phyloP scores from a whole-genome alignment of 35 echinoderm and acorn worm species.

The Lytechinus variegatus region DNA sequence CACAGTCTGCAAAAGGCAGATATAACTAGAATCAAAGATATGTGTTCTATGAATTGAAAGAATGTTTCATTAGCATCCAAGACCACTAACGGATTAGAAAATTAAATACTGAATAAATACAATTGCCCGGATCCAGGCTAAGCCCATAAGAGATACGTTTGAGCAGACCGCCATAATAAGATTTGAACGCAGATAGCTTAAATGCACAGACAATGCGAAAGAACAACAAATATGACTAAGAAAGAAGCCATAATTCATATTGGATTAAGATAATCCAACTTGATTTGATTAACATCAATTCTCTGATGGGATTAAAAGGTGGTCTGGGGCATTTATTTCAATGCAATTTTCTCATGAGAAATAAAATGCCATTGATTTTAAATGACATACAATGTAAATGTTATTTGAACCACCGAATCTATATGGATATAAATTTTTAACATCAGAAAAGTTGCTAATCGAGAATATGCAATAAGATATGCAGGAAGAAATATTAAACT shows the following conservation, averaged over 20 bases:
- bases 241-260: not conserved
- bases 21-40: not conserved
- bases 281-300: constrained; percentile 31
- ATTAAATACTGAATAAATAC: not conserved
- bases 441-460: too few relatives aligned
- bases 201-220: constrained; percentile 2
- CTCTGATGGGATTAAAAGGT: not conserved
- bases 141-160: not conserved
- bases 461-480: too few relatives aligned
- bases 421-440: too few relatives aligned
- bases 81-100: not conserved
- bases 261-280: not conserved
- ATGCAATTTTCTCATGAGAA: not conserved
- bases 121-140: not conserved
- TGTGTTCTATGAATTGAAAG: constrained; percentile 4
- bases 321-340: not conserved
- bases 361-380: too few relatives aligned
- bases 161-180: not conserved
- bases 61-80: not conserved
- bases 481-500: too few relatives aligned
- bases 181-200: constrained; percentile 17
- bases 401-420: too few relatives aligned
- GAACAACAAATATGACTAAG: not conserved
- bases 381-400: too few relatives aligned
- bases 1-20: not conserved